Conservation (phyloP, 37 sponge, comb jelly and placozoan species). For the Diacarnus erythraeanus region DNA sequence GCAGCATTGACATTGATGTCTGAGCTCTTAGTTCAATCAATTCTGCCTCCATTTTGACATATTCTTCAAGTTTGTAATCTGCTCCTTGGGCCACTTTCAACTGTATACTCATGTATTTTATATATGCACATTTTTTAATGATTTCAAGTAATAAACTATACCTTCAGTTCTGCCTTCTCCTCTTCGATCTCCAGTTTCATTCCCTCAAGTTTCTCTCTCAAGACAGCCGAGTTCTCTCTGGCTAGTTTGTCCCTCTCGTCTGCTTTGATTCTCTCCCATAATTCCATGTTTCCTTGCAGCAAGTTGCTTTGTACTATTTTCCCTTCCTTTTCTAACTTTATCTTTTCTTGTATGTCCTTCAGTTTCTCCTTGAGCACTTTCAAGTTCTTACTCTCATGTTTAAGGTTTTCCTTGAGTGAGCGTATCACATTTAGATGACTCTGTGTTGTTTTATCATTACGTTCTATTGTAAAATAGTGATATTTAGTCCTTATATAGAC, state of each 20-base stretch:
- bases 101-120: too few relatives aligned
- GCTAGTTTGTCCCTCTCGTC: slow-evolving; percentile 13
- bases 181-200: too few relatives aligned
- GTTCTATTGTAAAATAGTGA: not conserved
- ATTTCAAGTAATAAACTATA: too few relatives aligned
- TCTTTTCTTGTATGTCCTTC: slow-evolving; percentile 9
- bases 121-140: too few relatives aligned
- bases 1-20: too few relatives aligned
- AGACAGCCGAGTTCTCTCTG: slow-evolving; percentile 2
- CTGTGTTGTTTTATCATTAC: not conserved
- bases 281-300: slow-evolving; percentile 1
- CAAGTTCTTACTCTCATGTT: not conserved
- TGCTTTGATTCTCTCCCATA: slow-evolving; percentile 14
- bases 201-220: not conserved
- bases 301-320: not conserved
- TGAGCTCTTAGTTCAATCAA: too few relatives aligned
- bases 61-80: too few relatives aligned
- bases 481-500: not conserved
- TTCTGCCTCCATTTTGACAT: too few relatives aligned
- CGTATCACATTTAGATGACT: slow-evolving; percentile 4
- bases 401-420: slow-evolving; percentile 2
- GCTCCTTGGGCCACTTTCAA: too few relatives aligned
- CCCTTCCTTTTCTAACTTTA: slow-evolving; percentile 10
- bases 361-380: slow-evolving; percentile 1
- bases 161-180: too few relatives aligned